phyloP scores from a whole-genome alignment of 2,888 invertebrate species.

The Cheilosia vulpina region DNA sequence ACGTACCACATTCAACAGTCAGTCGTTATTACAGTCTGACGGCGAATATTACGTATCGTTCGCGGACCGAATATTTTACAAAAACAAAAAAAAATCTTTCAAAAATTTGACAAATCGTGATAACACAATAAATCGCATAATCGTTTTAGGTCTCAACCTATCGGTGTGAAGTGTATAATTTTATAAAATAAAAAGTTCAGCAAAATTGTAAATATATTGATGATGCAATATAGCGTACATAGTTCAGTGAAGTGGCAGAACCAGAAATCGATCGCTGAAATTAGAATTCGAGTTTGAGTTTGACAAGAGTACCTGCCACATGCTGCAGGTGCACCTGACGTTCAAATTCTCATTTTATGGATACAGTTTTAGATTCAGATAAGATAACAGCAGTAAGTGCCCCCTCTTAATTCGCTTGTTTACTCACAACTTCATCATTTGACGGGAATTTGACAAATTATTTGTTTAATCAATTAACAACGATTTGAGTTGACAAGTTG shows the following conservation, averaged over 20 bases:
- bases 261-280: constrained; percentile 2
- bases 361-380: constrained; percentile 47
- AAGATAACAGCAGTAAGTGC: constrained; percentile 55
- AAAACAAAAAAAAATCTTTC: neutral
- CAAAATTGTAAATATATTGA: constrained; percentile 21
- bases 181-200: constrained; percentile 1
- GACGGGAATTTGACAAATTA: constrained; percentile 22
- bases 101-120: constrained; percentile 18
- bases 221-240: constrained; percentile 33
- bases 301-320: neutral
- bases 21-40: constrained; percentile 54
- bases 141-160: constrained; percentile 3
- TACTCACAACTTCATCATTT: constrained; percentile 14
- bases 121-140: constrained; percentile 21
- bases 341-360: constrained; percentile 62
- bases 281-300: neutral
- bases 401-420: constrained; percentile 1
- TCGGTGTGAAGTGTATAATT: neutral
- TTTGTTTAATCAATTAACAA: constrained; percentile 29
- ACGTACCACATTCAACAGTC: neutral
- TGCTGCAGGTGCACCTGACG: constrained; percentile 10
- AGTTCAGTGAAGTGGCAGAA: constrained; percentile 35
- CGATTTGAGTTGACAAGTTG: neutral
- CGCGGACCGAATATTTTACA: constrained; percentile 23
- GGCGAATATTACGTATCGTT: constrained; percentile 37